Conservation (phyloP, 2,888 invertebrate species). For the Plebejus melissa region DNA sequence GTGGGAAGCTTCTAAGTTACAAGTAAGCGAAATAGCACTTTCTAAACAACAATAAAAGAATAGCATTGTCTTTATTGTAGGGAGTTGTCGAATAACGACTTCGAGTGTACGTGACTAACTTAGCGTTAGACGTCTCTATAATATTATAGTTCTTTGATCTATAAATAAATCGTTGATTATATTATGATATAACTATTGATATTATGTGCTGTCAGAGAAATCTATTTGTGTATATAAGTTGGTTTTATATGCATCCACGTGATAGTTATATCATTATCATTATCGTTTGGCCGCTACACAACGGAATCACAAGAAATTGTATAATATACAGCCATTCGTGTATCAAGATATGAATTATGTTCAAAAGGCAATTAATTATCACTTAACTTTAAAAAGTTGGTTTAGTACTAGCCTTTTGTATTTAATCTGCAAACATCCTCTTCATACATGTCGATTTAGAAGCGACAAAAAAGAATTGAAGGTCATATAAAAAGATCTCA, state of each 20-base stretch:
- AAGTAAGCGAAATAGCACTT: constrained; percentile 9
- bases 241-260: no score
- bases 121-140: background rate
- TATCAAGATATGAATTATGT: no score
- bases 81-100: constrained; percentile 13
- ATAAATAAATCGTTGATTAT: background rate
- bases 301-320: no score
- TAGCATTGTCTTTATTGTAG: background rate
- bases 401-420: background rate
- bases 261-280: no score
- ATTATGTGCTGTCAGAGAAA: background rate
- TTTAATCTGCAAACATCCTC: background rate
- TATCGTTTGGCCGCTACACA: no score
- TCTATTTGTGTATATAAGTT: background rate
- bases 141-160: background rate
- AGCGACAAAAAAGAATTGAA: background rate
- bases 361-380: no score
- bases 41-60: constrained; percentile 17
- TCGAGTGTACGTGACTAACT: constrained; percentile 3
- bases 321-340: no score
- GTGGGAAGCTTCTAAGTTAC: background rate
- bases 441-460: background rate
- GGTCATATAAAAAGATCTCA: constrained; percentile 7
- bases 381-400: no score
- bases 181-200: background rate